phyloP scores from a whole-genome alignment of 1,140 invertebrate species.

The Ceratina australensis region DNA sequence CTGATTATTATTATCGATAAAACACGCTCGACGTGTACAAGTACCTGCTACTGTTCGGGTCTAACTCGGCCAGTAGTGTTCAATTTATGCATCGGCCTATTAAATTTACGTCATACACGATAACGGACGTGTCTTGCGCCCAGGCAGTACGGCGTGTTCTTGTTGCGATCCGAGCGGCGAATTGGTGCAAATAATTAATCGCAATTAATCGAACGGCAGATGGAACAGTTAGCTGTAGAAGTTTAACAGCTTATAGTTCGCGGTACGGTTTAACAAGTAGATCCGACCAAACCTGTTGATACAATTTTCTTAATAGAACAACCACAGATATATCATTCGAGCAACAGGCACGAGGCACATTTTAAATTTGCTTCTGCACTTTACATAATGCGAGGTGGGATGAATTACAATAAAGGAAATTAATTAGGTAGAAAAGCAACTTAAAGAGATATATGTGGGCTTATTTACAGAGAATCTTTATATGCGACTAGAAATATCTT shows the following conservation, averaged over 20 bases:
- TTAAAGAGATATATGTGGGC: too few species aligned
- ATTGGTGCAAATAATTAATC: constrained; percentile 58
- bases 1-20: constrained; percentile 17
- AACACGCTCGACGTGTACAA: background rate
- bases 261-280: constrained; percentile 34
- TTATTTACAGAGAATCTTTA: too few species aligned
- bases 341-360: background rate
- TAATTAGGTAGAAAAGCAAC: too few species aligned
- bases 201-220: constrained; percentile 57
- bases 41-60: constrained; percentile 26
- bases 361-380: background rate
- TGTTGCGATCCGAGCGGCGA: constrained; percentile 13
- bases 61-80: background rate
- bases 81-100: constrained; percentile 2
- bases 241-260: constrained; percentile 3
- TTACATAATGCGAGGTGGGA: background rate
- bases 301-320: constrained; percentile 9
- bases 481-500: too few species aligned
- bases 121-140: background rate
- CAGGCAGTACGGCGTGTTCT: background rate
- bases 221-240: constrained; percentile 36
- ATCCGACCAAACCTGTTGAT: constrained; percentile 52
- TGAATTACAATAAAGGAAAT: background rate
- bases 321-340: constrained; percentile 1
- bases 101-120: constrained; percentile 36